These are phyloP conservation scores for Lypha dubia DNA, from an alignment of 2,888 invertebrate genomes.

Conservation along the genomic window DNA sequence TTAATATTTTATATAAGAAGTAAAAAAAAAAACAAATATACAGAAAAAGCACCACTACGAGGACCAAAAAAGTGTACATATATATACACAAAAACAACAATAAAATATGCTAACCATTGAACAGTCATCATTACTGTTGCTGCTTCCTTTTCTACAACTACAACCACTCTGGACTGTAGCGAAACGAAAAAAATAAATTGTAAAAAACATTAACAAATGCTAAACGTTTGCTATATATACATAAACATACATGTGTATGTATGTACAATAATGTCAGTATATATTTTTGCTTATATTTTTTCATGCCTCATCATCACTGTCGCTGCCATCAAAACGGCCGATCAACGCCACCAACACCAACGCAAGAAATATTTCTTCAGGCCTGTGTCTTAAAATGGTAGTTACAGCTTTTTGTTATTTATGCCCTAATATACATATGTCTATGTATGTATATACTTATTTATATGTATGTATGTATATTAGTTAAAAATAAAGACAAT, in stretches of 20 bases:
- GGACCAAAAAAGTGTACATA: slow-evolving; percentile 1
- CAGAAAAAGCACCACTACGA: slow-evolving; percentile 48
- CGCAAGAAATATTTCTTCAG: slow-evolving; percentile 33
- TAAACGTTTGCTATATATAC: slow-evolving; percentile 26
- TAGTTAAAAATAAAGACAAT: neutral
- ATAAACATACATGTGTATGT: too few relatives aligned
- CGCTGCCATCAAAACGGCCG: slow-evolving; percentile 37
- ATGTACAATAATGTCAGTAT: too few relatives aligned
- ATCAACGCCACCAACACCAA: slow-evolving; percentile 34
- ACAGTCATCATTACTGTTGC: slow-evolving; percentile 58
- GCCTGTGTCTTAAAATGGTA: slow-evolving; percentile 35
- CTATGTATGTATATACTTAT: too few relatives aligned
- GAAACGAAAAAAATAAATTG: slow-evolving; percentile 12
- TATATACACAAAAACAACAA: slow-evolving; percentile 17
- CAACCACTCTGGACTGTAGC: slow-evolving; percentile 30
- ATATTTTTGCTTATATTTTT: neutral
- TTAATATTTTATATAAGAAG: slow-evolving; percentile 57
- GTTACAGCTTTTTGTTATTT: slow-evolving; percentile 21
- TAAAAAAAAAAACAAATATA: slow-evolving; percentile 34
- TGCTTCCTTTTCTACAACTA: slow-evolving; percentile 29
- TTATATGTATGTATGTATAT: neutral
- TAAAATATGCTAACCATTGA: slow-evolving; percentile 58
- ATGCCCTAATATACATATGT: neutral
- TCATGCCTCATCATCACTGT: slow-evolving; percentile 45
- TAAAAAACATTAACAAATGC: slow-evolving; percentile 20